Base-by-base conservation (phyloP, 2,888 invertebrate genomes). In the Galerucella calmariensis region DNA sequence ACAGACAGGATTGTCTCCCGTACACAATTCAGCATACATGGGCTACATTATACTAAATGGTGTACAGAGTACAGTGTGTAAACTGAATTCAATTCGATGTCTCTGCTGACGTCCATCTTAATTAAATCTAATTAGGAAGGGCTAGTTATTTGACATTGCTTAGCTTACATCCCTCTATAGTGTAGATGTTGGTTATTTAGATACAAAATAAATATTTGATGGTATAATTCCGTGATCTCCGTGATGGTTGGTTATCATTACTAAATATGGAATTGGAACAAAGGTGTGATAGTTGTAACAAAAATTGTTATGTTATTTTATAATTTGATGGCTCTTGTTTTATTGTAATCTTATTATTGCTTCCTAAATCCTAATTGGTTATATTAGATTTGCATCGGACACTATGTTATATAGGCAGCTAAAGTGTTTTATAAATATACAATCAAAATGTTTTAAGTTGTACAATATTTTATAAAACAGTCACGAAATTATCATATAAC, bases 111-210 rank as follows among this genome's bases (percentile, higher is more conserved):
- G 35, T 61, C 61, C 61, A 61, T 61, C 61, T 61, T 61, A 61
- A 61, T 61, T 61, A 61, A 61, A 61, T 61, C 61, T 61, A 61
- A 61, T 61, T 61, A 61, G 27, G 35, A 61, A 35, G 61, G 61
- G 61, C 61, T 24, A 27, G 61, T 14, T 61, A 61, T 27, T 61
- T 61, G 35, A 2, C 61, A 61, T 35, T 35, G 61, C 35, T 14
- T 27, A 35, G 61, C n/a, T 61, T 61, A 61, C 61, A 35, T 61
- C 27, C 14, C 59, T 35, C 61, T 27, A 61, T 35, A 61, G 10
- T 2, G n/a, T 5, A 0, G 61, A 14, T 35, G 61, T 61, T 56
- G 20, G 56, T 5, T 61, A 35, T 61, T 27, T 61, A 11, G 58
- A 16, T 20, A 61, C 59, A 35, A 8, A 61, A 35, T 61, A 27